phyloP scores from a whole-genome alignment of 53 echinoderm and acorn worm species.

The Pentamera pediparva region DNA sequence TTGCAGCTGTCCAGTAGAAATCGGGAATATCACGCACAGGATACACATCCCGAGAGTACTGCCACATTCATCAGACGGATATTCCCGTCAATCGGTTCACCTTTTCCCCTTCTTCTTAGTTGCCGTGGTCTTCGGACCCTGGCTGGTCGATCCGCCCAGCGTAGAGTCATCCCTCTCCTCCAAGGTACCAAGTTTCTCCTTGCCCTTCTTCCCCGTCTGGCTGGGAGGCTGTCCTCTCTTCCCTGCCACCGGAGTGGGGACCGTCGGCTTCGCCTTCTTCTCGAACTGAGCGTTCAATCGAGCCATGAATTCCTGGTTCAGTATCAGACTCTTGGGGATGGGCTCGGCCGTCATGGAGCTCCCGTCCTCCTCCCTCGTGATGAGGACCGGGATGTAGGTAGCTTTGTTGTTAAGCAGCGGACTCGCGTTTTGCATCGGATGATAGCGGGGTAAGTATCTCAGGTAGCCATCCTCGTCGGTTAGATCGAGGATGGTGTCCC shows the following conservation, averaged over 20 bases:
- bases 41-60: too few relatives aligned
- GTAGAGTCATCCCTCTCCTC: constrained; percentile 4
- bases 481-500: constrained; percentile 7
- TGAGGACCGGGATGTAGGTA: constrained; percentile 16
- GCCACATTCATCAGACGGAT: not conserved
- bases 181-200: not conserved
- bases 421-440: constrained; percentile 15
- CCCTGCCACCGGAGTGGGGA: not conserved
- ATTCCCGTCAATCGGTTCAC: not conserved
- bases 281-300: constrained; percentile 24
- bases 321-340: constrained; percentile 1
- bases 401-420: constrained; percentile 4
- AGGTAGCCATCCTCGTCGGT: constrained; percentile 21
- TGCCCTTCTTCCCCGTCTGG: not conserved
- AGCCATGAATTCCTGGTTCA: constrained; percentile 9
- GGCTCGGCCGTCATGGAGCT: not conserved
- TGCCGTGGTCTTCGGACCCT: not conserved
- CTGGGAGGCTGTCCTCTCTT: not conserved
- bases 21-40: too few relatives aligned
- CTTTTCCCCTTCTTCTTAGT: constrained; percentile 14
- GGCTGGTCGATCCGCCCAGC: not conserved
- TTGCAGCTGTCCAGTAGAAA: too few relatives aligned
- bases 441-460: not conserved
- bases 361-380: constrained; percentile 20
- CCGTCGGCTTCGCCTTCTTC: not conserved